Evolutionary conservation across 2,113 vertebrate genomes (phyloP).

Genomic region (Sinosuthora webbiana): DNA sequence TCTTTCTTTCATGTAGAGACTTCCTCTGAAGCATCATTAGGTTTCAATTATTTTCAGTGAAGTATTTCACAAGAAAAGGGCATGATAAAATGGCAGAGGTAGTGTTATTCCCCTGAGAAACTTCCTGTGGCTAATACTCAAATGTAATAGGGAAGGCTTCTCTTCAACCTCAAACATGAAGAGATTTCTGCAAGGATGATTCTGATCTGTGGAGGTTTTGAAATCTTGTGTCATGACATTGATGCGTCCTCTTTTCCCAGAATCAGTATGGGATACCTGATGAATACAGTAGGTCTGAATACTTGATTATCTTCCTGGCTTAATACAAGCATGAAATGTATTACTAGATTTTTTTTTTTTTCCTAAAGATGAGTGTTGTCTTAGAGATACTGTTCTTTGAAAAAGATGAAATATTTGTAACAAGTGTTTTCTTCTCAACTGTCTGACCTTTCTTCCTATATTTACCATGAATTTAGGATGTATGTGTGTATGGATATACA

Average conservation of each 20-base stretch:
- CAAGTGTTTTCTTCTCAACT: neutral
- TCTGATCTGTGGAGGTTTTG: neutral
- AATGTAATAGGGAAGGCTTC: neutral
- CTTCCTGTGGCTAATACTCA: neutral
- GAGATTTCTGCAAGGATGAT: neutral
- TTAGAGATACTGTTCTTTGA: neutral
- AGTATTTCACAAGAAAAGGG: conserved; percentile 40
- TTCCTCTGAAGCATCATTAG: conserved; percentile 57
- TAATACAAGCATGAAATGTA: neutral
- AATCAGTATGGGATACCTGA: neutral
- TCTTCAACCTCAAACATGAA: neutral
- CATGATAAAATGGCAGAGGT: conserved; percentile 27
- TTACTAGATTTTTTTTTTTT: neutral
- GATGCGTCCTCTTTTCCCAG: neutral
- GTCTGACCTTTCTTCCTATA: neutral
- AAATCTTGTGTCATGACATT: neutral
- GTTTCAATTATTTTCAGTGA: conserved; percentile 56
- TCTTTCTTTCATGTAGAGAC: neutral
- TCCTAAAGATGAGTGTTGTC: neutral
- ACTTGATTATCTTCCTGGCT: neutral
- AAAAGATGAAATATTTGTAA: neutral
- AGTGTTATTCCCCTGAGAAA: neutral
- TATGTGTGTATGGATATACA: neutral
- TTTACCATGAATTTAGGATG: neutral
- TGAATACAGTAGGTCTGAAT: neutral